phyloP scores from a whole-genome alignment of 2,888 invertebrate species.

The Nezara viridula region DNA sequence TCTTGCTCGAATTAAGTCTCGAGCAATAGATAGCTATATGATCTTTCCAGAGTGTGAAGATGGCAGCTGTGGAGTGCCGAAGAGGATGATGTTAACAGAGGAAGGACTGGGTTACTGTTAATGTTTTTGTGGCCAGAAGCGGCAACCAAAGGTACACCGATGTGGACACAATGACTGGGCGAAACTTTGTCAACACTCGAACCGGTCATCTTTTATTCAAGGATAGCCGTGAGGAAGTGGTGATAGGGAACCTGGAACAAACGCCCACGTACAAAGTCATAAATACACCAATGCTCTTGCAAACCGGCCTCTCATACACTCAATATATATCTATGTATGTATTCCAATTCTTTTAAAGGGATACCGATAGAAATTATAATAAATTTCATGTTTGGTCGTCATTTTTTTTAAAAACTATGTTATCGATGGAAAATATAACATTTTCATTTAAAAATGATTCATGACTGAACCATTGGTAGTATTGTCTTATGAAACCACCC shows the following conservation, averaged over 20 bases:
- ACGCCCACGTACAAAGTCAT: slow-evolving; percentile 4
- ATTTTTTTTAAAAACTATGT: too few relatives aligned
- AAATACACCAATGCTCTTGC: slow-evolving; percentile 1
- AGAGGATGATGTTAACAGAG: slow-evolving; percentile 14
- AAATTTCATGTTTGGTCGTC: too few relatives aligned
- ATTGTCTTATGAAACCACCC: too few relatives aligned
- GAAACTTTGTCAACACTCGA: slow-evolving; percentile 36
- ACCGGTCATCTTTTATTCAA: slow-evolving; percentile 34
- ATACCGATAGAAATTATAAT: too few relatives aligned
- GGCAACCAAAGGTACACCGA: slow-evolving; percentile 37
- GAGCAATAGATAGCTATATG: background rate
- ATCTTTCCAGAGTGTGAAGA: background rate
- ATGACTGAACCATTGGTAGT: too few relatives aligned
- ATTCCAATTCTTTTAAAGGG: background rate
- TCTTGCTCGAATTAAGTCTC: background rate
- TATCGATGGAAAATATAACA: too few relatives aligned
- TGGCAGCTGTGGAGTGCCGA: background rate
- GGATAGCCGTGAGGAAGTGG: slow-evolving; percentile 21
- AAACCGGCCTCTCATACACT: background rate
- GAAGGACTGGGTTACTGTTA: slow-evolving; percentile 37
- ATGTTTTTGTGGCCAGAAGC: slow-evolving; percentile 37
- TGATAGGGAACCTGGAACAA: slow-evolving; percentile 18
- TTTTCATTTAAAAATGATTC: too few relatives aligned
- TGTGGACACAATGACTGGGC: slow-evolving; percentile 43
- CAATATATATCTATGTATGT: background rate